phyloP scores from a whole-genome alignment of 2,113 vertebrate genomes.

The Microcebus jonahi region DNA sequence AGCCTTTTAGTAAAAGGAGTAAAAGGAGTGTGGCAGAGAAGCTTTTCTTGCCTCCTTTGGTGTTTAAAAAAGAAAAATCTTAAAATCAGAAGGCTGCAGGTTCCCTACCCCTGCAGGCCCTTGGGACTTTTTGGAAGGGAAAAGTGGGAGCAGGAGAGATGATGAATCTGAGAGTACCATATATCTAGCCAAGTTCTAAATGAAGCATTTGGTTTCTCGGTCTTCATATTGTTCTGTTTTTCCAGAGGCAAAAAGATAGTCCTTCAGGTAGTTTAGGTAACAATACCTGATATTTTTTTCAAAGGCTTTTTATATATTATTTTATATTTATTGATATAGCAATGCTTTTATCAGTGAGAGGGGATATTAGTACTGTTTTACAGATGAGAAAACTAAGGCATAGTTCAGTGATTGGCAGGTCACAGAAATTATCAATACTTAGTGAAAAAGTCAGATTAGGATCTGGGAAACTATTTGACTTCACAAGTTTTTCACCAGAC shows the following conservation, averaged over 20 bases:
- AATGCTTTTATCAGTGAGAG: not conserved
- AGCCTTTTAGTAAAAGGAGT: too few relatives aligned
- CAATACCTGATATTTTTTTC: not conserved
- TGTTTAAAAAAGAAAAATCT: too few relatives aligned
- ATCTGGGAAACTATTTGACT: not conserved
- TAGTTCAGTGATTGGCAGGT: not conserved
- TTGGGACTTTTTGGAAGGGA: not conserved
- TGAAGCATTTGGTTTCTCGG: not conserved
- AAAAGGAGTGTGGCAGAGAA: too few relatives aligned
- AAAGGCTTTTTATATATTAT: constrained; percentile 5
- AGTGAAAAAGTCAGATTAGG: constrained; percentile 1
- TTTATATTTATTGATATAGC: not conserved
- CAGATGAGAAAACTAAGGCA: not conserved
- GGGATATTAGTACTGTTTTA: not conserved
- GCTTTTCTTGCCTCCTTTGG: too few relatives aligned
- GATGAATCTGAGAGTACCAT: not conserved
- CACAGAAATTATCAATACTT: not conserved
- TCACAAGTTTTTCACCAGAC: not conserved
- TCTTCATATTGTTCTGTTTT: not conserved
- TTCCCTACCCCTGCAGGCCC: not conserved
- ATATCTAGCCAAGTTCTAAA: not conserved
- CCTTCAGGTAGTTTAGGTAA: constrained; percentile 5
- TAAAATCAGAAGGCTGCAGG: too few relatives aligned
- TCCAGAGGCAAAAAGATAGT: not conserved
- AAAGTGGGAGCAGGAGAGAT: not conserved